Percentiles rank a stretch among this genome's conserved stretches.
Conservation (phyloP, 1,140 invertebrate genomes). For the Drosophila teissieri region DNA sequence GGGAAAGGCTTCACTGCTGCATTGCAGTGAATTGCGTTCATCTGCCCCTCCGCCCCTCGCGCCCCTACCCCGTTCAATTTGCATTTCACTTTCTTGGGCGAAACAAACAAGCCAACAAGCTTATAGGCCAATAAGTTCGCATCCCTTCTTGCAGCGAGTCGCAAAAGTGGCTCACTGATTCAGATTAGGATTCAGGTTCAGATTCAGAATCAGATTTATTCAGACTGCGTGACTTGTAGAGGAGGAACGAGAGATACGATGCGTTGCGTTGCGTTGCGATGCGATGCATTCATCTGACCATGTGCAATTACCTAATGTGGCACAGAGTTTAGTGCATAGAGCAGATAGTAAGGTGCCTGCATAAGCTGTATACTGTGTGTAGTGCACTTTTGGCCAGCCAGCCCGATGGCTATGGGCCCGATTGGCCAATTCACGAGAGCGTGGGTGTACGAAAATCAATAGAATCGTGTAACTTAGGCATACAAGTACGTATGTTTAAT, state of each 20-base stretch:
- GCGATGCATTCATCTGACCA: neutral
- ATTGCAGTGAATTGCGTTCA: slow-evolving; percentile 6
- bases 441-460: slow-evolving; percentile 42
- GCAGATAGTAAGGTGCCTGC: neutral
- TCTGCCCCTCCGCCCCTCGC: neutral
- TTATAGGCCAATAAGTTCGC: slow-evolving; percentile 6
- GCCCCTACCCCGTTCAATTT: neutral
- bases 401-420: slow-evolving; percentile 1
- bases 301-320: slow-evolving; percentile 30
- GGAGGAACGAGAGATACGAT: neutral
- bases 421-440: slow-evolving; percentile 16
- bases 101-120: no score
- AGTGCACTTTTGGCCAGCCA: slow-evolving; percentile 17
- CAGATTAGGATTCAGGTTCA: no score
- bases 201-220: neutral
- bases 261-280: no score
- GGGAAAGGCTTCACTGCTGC: slow-evolving; percentile 4
- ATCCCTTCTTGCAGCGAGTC: neutral
- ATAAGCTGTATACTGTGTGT: neutral
- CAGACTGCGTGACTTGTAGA: neutral
- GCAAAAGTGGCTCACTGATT: neutral
- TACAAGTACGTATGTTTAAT: slow-evolving; percentile 18
- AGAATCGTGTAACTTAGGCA: slow-evolving; percentile 41
- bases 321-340: slow-evolving; percentile 3
- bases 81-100: slow-evolving; percentile 1